phyloP scores from a whole-genome alignment of 2,888 invertebrate genomes.

The Charanyca ferruginea region DNA sequence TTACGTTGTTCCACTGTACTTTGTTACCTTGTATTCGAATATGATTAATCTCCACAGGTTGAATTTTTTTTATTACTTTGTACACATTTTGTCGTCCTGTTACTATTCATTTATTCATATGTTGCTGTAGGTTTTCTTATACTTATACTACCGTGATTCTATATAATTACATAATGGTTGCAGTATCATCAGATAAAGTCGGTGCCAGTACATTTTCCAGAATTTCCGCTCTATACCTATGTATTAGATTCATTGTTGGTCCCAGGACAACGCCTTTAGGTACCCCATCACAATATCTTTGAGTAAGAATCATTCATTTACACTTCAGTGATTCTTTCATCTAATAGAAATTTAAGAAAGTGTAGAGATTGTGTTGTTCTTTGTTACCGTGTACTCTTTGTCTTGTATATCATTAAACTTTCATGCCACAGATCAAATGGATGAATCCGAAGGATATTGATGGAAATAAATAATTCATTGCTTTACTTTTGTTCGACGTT shows the following conservation, averaged over 20 bases:
- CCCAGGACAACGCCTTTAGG: neutral
- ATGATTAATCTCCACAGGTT: too few relatives aligned
- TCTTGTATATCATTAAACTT: neutral
- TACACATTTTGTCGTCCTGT: neutral
- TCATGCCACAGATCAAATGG: constrained; percentile 1
- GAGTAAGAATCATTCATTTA: neutral
- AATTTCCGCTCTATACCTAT: neutral
- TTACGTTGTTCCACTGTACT: too few relatives aligned
- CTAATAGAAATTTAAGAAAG: neutral
- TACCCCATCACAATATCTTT: neutral
- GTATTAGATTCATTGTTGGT: neutral
- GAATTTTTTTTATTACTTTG: too few relatives aligned
- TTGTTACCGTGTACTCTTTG: neutral
- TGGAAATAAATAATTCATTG: neutral
- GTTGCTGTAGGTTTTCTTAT: constrained; percentile 1
- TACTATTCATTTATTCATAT: neutral
- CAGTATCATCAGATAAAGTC: neutral
- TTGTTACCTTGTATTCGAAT: too few relatives aligned
- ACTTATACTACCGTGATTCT: neutral
- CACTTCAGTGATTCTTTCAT: neutral
- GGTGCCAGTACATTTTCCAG: neutral
- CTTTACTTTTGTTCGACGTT: neutral
- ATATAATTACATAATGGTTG: neutral
- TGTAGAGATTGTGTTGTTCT: neutral
- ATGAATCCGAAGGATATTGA: neutral